These are phyloP conservation scores for Chloromyia formosa DNA, from an alignment of 2,888 invertebrate species.

Conservation along the genomic window DNA sequence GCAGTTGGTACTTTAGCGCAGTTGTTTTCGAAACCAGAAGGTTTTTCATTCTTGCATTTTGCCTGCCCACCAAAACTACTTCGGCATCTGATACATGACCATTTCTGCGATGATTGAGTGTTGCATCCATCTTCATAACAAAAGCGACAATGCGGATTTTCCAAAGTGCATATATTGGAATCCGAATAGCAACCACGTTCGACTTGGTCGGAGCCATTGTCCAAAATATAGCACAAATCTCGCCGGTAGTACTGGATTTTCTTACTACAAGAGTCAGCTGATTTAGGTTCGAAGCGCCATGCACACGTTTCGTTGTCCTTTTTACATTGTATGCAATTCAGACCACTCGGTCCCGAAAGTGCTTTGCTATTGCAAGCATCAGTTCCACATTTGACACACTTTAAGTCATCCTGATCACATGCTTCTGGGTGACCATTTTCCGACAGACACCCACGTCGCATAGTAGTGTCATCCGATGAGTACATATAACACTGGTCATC, in stretches of 20 bases:
- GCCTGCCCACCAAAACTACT: slow-evolving; percentile 25
- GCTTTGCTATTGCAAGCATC: slow-evolving; percentile 52
- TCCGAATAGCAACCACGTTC: slow-evolving; percentile 39
- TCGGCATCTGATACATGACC: slow-evolving; percentile 42
- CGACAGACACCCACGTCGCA: slow-evolving; percentile 54
- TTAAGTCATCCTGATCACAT: slow-evolving; percentile 49
- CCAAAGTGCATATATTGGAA: neutral
- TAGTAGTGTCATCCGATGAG: slow-evolving; percentile 49
- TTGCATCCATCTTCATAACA: slow-evolving; percentile 29
- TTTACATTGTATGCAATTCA: slow-evolving; percentile 53
- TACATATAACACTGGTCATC: slow-evolving; percentile 53
- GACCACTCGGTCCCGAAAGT: slow-evolving; percentile 44
- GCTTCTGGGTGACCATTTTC: slow-evolving; percentile 46
- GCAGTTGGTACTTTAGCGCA: slow-evolving; percentile 23
- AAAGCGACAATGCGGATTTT: slow-evolving; percentile 8
- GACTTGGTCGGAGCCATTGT: neutral
- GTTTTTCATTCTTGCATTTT: slow-evolving; percentile 12
- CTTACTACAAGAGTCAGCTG: slow-evolving; percentile 50
- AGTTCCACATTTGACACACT: slow-evolving; percentile 51
- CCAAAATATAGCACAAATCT: slow-evolving; percentile 6
- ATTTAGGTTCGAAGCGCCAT: slow-evolving; percentile 42
- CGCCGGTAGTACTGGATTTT: slow-evolving; percentile 49
- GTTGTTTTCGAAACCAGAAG: neutral
- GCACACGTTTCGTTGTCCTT: slow-evolving; percentile 47
- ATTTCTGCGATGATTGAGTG: neutral